A percentile compares a stretch with the other conserved stretches of the same genome.
Evolutionary conservation across 2,113 vertebrate genomes (phyloP).

Genomic region (Macroglossus sobrinus): DNA sequence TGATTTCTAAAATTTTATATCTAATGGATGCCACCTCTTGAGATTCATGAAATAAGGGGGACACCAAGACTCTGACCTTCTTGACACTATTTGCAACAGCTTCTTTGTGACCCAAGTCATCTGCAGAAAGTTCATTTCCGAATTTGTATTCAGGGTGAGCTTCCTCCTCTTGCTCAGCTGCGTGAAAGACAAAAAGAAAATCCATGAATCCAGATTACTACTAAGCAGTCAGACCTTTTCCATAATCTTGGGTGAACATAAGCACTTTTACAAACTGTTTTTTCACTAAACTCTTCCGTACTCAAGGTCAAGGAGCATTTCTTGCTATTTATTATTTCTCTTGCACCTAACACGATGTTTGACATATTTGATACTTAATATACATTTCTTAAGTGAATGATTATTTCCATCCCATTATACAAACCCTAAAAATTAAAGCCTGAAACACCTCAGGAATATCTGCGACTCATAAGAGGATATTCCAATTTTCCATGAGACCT

Average conservation of each 20-base stretch:
- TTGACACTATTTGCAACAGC: constrained; percentile 89
- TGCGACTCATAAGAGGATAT: background rate
- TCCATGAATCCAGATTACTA: background rate
- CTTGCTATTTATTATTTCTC: background rate
- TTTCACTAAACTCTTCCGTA: background rate
- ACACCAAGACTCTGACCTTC: constrained; percentile 84
- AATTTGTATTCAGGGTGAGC: constrained; percentile 92
- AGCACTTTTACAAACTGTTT: background rate
- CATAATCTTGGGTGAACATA: background rate
- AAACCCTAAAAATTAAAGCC: constrained; percentile 2
- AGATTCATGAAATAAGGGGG: background rate
- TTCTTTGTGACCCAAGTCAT: constrained; percentile 91
- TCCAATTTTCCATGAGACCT: background rate
- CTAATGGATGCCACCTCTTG: background rate
- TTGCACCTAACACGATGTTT: background rate
- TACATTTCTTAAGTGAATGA: background rate
- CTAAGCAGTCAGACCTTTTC: background rate
- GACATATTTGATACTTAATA: background rate
- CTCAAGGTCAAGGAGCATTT: background rate
- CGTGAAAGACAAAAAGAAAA: constrained; percentile 41
- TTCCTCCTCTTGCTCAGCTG: constrained; percentile 92
- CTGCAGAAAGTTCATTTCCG: constrained; percentile 88
- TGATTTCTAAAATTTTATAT: background rate
- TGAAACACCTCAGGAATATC: background rate
- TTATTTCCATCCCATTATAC: background rate